Evolutionary conservation across 2,888 invertebrate species (phyloP), one percentile per base, ranked within the genome.

Genomic region (Dicranocentrus wangi): DNA sequence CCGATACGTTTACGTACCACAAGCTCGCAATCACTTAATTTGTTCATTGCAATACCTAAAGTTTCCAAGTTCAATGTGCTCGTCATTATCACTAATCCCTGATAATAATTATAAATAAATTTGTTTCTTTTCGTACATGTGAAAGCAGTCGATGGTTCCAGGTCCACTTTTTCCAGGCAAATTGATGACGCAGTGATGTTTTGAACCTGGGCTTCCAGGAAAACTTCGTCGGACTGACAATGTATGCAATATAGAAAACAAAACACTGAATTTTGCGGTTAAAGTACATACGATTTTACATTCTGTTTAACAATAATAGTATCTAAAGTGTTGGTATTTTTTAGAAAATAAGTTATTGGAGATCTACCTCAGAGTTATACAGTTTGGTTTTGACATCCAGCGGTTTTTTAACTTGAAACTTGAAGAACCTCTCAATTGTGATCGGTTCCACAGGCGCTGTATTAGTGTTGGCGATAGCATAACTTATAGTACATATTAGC

Each of bases 401-500:
- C n/a, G n/a, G n/a, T n/a, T n/a, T n/a, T n/a, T n/a, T n/a, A n/a
- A n/a, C n/a, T n/a, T n/a, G n/a, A n/a, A n/a, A n/a, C n/a, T n/a
- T n/a, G n/a, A n/a, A n/a, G n/a, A n/a, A n/a, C n/a, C n/a, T n/a
- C n/a, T 97, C 92, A 88, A 99, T 96, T 83, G 95, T 94, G 88
- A 95, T 93, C 39, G 93, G 90, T 85, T 94, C 93, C 1, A 68
- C 51, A n/a, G 72, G 61, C 19, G 80, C 58, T 2, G 80, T 51
- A 42, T 58, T 32, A 15, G 83, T 42, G 47, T 71, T 84, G 10
- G 85, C 83, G 10, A 87, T 81, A 21, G 92, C 92, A 88, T 99
- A 99, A 85, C 93, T 94, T 1, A 99, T 97, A 89, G 98, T 97
- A 90, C 99, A 99, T 1, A 98, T 97, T 86, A 99, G 90, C 88